Conservation (phyloP, 2,888 invertebrate genomes). For the Tenthredo mesomela region DNA sequence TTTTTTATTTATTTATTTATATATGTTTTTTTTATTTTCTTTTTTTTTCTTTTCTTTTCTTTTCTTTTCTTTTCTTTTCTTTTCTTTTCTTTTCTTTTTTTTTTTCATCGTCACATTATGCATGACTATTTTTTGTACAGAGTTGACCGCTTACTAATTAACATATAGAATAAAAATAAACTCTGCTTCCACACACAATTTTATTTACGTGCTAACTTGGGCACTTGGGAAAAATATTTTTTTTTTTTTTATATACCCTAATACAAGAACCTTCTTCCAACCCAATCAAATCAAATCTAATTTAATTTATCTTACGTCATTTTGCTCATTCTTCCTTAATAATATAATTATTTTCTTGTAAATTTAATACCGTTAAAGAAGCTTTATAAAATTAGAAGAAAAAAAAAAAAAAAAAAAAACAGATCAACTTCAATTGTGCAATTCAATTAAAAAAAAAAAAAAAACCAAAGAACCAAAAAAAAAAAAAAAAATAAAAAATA, state of each 20-base stretch:
- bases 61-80: too few species aligned
- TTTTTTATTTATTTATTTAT: not conserved
- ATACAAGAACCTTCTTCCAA: not conserved
- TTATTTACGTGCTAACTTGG: not conserved
- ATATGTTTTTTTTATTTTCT: not conserved
- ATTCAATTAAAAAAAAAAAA: not conserved
- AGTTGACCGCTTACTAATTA: not conserved
- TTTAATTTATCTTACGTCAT: not conserved
- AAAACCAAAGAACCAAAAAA: not conserved
- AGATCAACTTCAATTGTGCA: not conserved
- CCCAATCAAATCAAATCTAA: not conserved
- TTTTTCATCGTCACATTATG: not conserved
- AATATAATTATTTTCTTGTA: not conserved
- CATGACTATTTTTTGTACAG: conserved; percentile 2
- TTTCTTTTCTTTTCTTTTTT: not conserved
- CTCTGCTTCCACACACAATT: not conserved
- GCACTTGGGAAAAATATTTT: not conserved
- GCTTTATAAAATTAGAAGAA: too few species aligned
- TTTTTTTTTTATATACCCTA: not conserved
- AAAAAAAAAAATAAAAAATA: not conserved
- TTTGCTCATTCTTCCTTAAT: not conserved
- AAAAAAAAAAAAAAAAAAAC: not conserved
- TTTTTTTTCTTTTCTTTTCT: not conserved
- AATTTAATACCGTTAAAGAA: not conserved
- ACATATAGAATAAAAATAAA: conserved; percentile 8